phyloP scores from a whole-genome alignment of 35 echinoderm and acorn worm species.

The Stichopus chloronotus region DNA sequence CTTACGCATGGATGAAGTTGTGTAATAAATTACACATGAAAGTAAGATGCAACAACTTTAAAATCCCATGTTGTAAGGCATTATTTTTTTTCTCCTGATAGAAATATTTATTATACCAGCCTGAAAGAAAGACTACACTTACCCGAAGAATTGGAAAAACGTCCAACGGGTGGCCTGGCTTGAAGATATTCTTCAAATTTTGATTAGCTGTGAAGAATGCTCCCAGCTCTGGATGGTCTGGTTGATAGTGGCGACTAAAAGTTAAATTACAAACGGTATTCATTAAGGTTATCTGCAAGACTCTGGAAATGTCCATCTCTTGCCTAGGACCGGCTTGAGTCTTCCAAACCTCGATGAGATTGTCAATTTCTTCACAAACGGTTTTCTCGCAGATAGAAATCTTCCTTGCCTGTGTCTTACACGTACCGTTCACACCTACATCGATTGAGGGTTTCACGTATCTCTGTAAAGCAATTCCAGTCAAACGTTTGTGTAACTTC shows the following conservation, averaged over 20 bases:
- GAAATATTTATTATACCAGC: too few species aligned
- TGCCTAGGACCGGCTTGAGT: background rate
- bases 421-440: background rate
- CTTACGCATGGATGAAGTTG: too few species aligned
- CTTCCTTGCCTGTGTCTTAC: background rate
- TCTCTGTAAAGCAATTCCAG: slow-evolving; percentile 52
- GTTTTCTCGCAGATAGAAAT: slow-evolving; percentile 47
- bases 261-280: slow-evolving; percentile 75
- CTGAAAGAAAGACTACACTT: background rate
- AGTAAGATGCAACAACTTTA: too few species aligned
- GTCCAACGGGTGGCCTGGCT: slow-evolving; percentile 72
- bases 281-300: slow-evolving; percentile 54
- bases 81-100: too few species aligned
- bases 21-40: too few species aligned
- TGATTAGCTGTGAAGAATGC: slow-evolving; percentile 66
- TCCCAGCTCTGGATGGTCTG: slow-evolving; percentile 62
- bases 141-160: slow-evolving; percentile 77
- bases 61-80: too few species aligned
- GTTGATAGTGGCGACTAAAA: slow-evolving; percentile 71
- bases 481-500: slow-evolving; percentile 55
- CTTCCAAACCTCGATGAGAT: slow-evolving; percentile 21
- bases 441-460: slow-evolving; percentile 12
- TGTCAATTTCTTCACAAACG: slow-evolving; percentile 50
- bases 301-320: slow-evolving; percentile 32
- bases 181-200: slow-evolving; percentile 74